Percentiles rank a stretch among this genome's conserved stretches.
These are phyloP conservation scores for Rhodophaea formosa DNA, from an alignment of 2,888 invertebrate species.

Conservation along the genomic window DNA sequence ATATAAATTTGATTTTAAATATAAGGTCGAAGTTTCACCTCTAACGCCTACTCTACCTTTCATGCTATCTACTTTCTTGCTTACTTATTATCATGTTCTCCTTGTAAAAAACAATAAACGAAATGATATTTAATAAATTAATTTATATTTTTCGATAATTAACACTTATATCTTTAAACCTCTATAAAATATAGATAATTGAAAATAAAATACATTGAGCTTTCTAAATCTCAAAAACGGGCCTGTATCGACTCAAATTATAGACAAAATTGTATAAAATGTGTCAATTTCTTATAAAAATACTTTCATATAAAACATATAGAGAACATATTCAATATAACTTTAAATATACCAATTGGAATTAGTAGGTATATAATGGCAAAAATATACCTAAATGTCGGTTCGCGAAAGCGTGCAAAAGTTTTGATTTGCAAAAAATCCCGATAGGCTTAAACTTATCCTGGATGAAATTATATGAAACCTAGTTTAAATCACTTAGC, in stretches of 20 bases:
- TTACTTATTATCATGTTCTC: neutral
- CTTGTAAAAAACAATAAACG: conserved; percentile 10
- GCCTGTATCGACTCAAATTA: neutral
- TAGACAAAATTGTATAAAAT: neutral
- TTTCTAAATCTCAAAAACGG: neutral
- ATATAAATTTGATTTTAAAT: neutral
- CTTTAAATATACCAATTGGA: conserved; percentile 11
- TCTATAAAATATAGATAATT: neutral
- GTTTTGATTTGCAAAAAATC: neutral
- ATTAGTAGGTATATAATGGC: conserved; percentile 14
- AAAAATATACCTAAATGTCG: conserved; percentile 5
- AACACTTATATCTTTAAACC: neutral
- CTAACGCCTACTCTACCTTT: conserved; percentile 8
- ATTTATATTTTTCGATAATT: neutral
- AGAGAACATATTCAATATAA: neutral
- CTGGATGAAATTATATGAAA: neutral
- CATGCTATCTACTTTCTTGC: neutral
- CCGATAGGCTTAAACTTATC: conserved; percentile 11
- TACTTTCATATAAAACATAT: neutral
- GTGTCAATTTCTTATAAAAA: neutral
- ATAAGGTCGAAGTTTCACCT: neutral
- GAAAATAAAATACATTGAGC: neutral
- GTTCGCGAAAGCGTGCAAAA: neutral
- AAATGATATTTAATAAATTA: neutral
- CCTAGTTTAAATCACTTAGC: neutral